phyloP scores from a whole-genome alignment of 2,888 invertebrate genomes.

The Tenthredo notha region DNA sequence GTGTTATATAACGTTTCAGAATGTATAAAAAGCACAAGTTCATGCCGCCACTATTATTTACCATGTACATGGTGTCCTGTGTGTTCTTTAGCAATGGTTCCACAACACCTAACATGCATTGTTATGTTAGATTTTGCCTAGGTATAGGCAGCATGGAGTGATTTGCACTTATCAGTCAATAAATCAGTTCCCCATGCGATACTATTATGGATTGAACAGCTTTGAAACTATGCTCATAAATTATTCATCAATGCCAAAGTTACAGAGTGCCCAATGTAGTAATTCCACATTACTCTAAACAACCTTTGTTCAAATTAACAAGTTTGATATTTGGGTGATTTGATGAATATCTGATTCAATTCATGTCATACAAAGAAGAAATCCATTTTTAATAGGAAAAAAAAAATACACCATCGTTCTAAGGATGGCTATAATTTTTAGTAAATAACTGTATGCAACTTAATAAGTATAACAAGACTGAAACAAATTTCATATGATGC shows the following conservation, averaged over 20 bases:
- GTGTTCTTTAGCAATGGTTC: constrained; percentile 65
- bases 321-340: not conserved
- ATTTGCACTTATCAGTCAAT: constrained; percentile 75
- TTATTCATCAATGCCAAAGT: constrained; percentile 32
- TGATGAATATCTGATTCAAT: not conserved
- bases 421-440: not conserved
- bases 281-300: constrained; percentile 12
- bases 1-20: constrained; percentile 60
- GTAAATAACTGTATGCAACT: not conserved
- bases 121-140: constrained; percentile 65
- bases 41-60: constrained; percentile 74
- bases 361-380: not conserved
- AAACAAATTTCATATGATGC: not conserved
- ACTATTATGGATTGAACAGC: constrained; percentile 41
- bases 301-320: not conserved
- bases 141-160: constrained; percentile 64
- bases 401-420: not conserved
- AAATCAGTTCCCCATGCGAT: constrained; percentile 67
- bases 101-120: constrained; percentile 69
- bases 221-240: constrained; percentile 10
- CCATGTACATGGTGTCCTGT: constrained; percentile 63
- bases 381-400: not conserved
- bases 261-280: not conserved
- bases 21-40: constrained; percentile 73
- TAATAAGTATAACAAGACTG: not conserved